phyloP scores from a whole-genome alignment of 1,140 invertebrate species.

The Tetramorium parvispinum region DNA sequence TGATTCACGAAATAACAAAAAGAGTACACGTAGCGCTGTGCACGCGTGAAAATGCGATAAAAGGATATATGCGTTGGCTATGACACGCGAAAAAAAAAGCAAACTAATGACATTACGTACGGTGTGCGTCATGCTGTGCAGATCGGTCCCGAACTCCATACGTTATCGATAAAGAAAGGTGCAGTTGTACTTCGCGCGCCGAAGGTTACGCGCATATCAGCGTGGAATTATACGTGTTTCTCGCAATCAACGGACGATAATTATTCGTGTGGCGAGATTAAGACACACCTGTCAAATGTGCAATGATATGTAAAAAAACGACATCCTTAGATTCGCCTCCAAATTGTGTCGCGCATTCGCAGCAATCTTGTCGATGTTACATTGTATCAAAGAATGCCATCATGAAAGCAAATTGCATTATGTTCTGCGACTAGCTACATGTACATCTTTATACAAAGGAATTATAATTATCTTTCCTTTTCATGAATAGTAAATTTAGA shows the following conservation, averaged over 20 bases:
- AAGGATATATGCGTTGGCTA: background rate
- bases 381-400: background rate
- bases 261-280: background rate
- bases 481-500: background rate
- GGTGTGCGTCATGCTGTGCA: constrained; percentile 8
- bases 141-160: background rate
- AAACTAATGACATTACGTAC: background rate
- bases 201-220: background rate
- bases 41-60: background rate
- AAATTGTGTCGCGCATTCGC: background rate
- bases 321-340: background rate
- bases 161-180: constrained; percentile 22
- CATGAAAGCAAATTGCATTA: background rate
- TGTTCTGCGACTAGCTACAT: background rate
- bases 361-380: background rate
- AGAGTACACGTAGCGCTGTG: too few relatives aligned
- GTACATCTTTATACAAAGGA: background rate
- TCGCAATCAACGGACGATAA: constrained; percentile 10
- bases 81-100: background rate
- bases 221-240: background rate
- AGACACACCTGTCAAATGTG: constrained; percentile 20
- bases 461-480: background rate
- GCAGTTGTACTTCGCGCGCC: background rate
- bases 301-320: background rate
- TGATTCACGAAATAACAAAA: background rate